These are phyloP conservation scores for Misgurnus anguillicaudatus DNA, from an alignment of 2,113 vertebrate genomes.

Conservation along the genomic window DNA sequence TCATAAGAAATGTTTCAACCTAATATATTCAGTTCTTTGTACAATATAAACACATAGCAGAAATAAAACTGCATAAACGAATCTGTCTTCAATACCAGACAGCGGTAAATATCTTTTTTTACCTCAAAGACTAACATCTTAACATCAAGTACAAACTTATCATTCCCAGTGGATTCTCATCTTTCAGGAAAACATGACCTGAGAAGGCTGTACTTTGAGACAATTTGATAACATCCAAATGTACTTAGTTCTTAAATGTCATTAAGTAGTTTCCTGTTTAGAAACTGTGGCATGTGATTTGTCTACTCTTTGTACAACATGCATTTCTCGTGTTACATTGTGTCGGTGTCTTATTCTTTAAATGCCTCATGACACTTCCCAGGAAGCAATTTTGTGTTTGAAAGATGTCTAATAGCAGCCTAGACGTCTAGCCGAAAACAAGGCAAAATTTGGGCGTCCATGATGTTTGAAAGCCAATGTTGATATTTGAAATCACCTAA, in stretches of 20 bases:
- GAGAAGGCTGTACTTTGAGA: neutral
- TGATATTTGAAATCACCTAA: too few species aligned
- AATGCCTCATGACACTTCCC: too few species aligned
- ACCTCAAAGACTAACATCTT: neutral
- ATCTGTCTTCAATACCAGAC: too few species aligned
- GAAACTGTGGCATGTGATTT: slow-evolving; percentile 40
- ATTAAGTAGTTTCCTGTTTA: slow-evolving; percentile 65
- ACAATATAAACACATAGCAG: neutral
- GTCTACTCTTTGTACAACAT: neutral
- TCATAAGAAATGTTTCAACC: neutral
- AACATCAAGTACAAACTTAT: neutral
- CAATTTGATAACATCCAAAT: slow-evolving; percentile 65
- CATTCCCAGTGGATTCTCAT: neutral
- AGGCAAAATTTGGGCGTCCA: too few species aligned
- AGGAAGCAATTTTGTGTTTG: too few species aligned
- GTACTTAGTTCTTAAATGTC: slow-evolving; percentile 49
- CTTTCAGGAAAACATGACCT: too few species aligned
- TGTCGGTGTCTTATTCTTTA: too few species aligned
- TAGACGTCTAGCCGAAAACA: too few species aligned
- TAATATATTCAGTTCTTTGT: neutral
- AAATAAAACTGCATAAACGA: too few species aligned
- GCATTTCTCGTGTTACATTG: neutral
- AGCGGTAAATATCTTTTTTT: too few species aligned
- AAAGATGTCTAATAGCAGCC: too few species aligned
- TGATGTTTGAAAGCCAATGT: too few species aligned